phyloP scores from a whole-genome alignment of 2,797 vertebrate species.

The Cercopithecus mitis region DNA sequence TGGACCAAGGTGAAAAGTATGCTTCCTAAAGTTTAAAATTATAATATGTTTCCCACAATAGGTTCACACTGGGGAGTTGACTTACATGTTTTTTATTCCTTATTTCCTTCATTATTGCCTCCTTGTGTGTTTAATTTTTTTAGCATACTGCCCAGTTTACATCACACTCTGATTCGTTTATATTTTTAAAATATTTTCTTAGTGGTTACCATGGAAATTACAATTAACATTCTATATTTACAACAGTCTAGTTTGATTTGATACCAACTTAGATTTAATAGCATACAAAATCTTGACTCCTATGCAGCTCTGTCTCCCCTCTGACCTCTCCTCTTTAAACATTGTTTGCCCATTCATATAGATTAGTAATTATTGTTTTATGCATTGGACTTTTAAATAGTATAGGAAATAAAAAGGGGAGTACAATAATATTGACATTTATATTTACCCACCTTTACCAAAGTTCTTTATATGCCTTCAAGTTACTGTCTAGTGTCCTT shows the following conservation, averaged over 20 bases:
- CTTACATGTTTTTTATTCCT: background rate
- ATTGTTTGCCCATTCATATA: background rate
- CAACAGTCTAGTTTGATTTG: background rate
- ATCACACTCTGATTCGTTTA: background rate
- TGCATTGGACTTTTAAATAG: background rate
- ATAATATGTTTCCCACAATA: background rate
- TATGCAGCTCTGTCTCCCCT: background rate
- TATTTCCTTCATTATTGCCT: background rate
- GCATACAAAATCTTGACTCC: background rate
- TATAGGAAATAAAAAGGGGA: background rate
- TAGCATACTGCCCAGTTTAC: background rate
- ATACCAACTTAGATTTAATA: background rate
- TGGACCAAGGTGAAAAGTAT: background rate
- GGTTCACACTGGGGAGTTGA: background rate
- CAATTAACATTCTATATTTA: background rate
- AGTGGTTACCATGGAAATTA: background rate
- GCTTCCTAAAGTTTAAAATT: background rate
- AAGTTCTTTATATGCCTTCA: background rate
- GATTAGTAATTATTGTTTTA: background rate
- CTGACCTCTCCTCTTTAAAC: background rate
- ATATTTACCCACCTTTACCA: background rate
- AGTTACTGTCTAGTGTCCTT: background rate
- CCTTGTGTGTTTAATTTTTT: background rate
- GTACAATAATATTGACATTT: background rate
- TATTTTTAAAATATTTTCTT: background rate